A percentile compares a stretch with the other conserved stretches of the same genome.
Evolutionary conservation across 2,797 vertebrate species (phyloP).

Genomic region (Tympanoctomys barrerae): DNA sequence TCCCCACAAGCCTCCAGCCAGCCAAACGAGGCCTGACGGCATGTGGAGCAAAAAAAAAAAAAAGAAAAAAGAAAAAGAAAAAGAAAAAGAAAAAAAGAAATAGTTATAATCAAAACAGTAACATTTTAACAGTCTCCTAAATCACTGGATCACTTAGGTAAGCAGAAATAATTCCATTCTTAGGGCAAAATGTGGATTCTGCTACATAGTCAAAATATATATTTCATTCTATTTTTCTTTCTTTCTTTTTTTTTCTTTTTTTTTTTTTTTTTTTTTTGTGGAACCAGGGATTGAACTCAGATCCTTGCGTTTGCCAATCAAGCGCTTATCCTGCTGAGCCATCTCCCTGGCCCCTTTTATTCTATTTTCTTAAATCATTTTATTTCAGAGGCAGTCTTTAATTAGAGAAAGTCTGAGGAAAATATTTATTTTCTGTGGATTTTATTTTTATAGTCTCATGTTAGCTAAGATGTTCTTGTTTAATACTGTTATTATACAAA

Average conservation of each 20-base stretch:
- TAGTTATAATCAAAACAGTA: not conserved
- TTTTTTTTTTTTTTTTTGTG: too few species aligned
- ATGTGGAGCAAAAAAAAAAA: too few species aligned
- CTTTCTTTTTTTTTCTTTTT: too few species aligned
- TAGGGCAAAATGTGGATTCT: not conserved
- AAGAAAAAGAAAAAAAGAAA: too few species aligned
- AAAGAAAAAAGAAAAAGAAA: too few species aligned
- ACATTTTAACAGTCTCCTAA: not conserved
- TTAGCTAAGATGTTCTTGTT: not conserved
- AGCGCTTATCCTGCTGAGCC: too few species aligned
- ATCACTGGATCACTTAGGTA: not conserved
- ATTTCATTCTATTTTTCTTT: not conserved
- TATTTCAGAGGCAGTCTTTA: not conserved
- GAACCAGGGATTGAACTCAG: too few species aligned
- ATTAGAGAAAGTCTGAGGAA: not conserved
- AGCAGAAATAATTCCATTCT: not conserved
- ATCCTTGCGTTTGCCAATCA: too few species aligned
- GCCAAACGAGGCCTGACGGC: too few species aligned
- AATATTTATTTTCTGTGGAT: not conserved
- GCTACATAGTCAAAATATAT: not conserved
- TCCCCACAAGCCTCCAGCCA: too few species aligned
- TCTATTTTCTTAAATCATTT: not conserved
- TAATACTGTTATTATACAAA: conserved; percentile 4
- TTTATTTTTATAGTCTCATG: not conserved
- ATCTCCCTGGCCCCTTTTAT: not conserved